A percentile compares a stretch with the other conserved stretches of the same genome.
Evolutionary conservation across 1,140 invertebrate species (phyloP).

Genomic region (Pentalonia nigronervosa): DNA sequence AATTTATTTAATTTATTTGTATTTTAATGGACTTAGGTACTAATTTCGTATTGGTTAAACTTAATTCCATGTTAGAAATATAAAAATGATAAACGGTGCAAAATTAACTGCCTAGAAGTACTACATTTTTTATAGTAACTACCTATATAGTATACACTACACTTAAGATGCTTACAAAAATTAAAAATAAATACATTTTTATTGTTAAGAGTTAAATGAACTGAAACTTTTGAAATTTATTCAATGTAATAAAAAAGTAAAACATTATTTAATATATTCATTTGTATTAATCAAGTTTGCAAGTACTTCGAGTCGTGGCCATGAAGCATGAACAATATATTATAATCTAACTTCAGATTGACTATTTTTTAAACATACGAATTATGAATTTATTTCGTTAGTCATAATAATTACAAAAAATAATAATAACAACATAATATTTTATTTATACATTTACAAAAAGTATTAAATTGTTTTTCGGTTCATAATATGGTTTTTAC

Average conservation of each 20-base stretch:
- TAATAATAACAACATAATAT: too few species aligned
- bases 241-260: background rate
- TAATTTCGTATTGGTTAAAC: too few species aligned
- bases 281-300: background rate
- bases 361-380: background rate
- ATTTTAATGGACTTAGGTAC: background rate
- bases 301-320: background rate
- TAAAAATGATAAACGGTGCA: background rate
- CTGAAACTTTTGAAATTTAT: background rate
- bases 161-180: too few species aligned
- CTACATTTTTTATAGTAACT: too few species aligned
- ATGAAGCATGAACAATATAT: background rate
- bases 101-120: too few species aligned
- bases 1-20: background rate
- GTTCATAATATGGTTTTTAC: background rate
- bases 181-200: background rate
- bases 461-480: background rate
- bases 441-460: background rate
- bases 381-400: background rate
- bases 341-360: background rate
- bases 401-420: background rate
- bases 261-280: background rate
- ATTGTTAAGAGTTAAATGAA: background rate
- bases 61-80: background rate
- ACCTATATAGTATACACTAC: too few species aligned